Base-by-base conservation (phyloP, 1,140 invertebrate species). In the Dendroctonus valens region DNA sequence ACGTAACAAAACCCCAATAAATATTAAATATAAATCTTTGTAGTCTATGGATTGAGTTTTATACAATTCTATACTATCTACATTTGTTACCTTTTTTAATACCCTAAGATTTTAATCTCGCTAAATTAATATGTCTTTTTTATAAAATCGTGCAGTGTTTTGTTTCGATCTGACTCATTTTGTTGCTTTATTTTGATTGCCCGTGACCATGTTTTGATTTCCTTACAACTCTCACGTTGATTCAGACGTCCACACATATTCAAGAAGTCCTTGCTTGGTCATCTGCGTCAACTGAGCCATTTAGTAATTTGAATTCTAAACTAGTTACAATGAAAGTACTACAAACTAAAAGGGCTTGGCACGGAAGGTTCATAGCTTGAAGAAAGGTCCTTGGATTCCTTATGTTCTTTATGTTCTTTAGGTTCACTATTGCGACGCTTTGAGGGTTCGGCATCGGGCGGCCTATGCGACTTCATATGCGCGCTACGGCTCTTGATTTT, bases 401-500 rank as follows among this genome's bases (percentile, higher is more conserved):
- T 68, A 39, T 41, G 53, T 38, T 72, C 70, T 69, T 70, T 68
- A 46, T 70, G 70, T 70, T 74, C 75, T 64, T 73, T 73, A 37
- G 8, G 26, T 40, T 67, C 65, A 41, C 54, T 68, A 52, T 62
- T 68, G 40, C 65, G 70, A 49, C 71, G 73, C 70, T 78, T 81
- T 59, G 75, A 72, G 42, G 84, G 80, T 71, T 89, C 87, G 68
- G 85, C 83, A 74, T 91, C 89, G 72, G 87, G 86, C 76, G 90
- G 89, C 74, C 91, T 87, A 83, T 98, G 95, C 67, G 93, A 96
- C 84, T 97, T 97, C 95, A 97, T 98, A 82, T 98, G 95, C 60
- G 95, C 94, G 85, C 93, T 97, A 81, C 95, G 88, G 85, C 94
- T 97, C 86, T 97, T 97, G 73, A 97, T 93, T 88, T 97, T 97